Conservation (phyloP, 2,888 invertebrate species). For the Leptinotarsa peninsularis region DNA sequence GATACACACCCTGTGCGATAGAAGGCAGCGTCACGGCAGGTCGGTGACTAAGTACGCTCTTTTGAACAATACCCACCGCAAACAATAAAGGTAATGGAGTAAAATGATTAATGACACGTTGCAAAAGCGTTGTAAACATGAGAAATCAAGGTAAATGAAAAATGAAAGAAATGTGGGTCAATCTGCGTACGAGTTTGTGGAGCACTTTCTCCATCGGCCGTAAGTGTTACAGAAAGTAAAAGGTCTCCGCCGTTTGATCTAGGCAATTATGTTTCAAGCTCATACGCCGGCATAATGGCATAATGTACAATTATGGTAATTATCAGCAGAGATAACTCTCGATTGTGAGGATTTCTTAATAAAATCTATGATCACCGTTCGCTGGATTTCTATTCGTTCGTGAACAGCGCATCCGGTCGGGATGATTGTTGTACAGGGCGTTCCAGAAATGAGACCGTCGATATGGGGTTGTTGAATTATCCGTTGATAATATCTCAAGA, state of each 20-base stretch:
- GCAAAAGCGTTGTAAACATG: conserved; percentile 28
- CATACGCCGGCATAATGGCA: conserved; percentile 13
- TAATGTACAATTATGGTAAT: conserved; percentile 21
- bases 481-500: no score
- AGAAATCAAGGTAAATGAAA: conserved; percentile 35
- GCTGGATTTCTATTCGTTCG: not conserved
- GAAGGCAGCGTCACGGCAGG: not conserved
- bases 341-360: conserved; percentile 6
- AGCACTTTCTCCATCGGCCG: conserved; percentile 28
- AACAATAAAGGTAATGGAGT: conserved; percentile 20
- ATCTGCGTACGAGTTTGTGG: conserved; percentile 25
- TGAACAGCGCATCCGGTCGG: no score
- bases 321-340: conserved; percentile 1
- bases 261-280: conserved; percentile 29
- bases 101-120: conserved; percentile 30
- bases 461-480: not conserved
- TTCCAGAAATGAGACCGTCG: not conserved
- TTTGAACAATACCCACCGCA: conserved; percentile 12
- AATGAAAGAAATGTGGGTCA: conserved; percentile 33
- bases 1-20: not conserved
- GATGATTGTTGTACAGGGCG: not conserved
- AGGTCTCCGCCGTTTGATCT: conserved; percentile 29
- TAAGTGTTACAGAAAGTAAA: conserved; percentile 36
- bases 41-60: conserved; percentile 10
- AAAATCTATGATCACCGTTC: not conserved